These are phyloP conservation scores for Sitophilus oryzae DNA, from an alignment of 1,140 invertebrate genomes.

Conservation along the genomic window DNA sequence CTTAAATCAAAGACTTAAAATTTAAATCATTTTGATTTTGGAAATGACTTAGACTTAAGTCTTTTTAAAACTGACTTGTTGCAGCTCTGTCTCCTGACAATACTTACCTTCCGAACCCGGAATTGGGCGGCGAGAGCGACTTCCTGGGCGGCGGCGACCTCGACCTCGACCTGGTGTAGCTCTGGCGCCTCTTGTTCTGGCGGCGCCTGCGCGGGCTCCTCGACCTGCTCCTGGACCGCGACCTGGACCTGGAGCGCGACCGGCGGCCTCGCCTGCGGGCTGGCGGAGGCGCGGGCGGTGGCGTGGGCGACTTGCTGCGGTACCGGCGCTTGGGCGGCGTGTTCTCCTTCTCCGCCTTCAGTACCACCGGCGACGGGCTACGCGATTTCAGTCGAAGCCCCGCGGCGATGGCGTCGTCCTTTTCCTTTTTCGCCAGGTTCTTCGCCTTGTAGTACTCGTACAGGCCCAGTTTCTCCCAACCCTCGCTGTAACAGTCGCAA, in stretches of 20 bases:
- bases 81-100: too few relatives aligned
- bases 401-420: constrained; percentile 73
- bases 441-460: constrained; percentile 98
- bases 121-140: constrained; percentile 4
- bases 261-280: constrained; percentile 18
- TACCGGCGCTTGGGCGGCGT: constrained; percentile 69
- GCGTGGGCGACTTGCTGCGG: constrained; percentile 52
- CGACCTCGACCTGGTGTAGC: constrained; percentile 43
- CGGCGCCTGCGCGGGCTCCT: constrained; percentile 26
- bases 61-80: too few relatives aligned
- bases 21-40: too few relatives aligned
- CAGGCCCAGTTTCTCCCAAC: constrained; percentile 94
- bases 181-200: constrained; percentile 36
- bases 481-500: constrained; percentile 73
- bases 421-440: constrained; percentile 80
- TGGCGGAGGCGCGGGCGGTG: constrained; percentile 21
- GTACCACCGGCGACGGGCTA: constrained; percentile 65
- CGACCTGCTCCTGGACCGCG: constrained; percentile 39
- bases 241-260: constrained; percentile 41
- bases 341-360: constrained; percentile 61
- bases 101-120: constrained; percentile 13
- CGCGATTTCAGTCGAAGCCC: constrained; percentile 65
- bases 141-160: constrained; percentile 46
- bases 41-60: too few relatives aligned
- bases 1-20: too few relatives aligned